These are phyloP conservation scores for Sander lucioperca DNA, from an alignment of 2,113 vertebrate genomes.

Conservation along the genomic window DNA sequence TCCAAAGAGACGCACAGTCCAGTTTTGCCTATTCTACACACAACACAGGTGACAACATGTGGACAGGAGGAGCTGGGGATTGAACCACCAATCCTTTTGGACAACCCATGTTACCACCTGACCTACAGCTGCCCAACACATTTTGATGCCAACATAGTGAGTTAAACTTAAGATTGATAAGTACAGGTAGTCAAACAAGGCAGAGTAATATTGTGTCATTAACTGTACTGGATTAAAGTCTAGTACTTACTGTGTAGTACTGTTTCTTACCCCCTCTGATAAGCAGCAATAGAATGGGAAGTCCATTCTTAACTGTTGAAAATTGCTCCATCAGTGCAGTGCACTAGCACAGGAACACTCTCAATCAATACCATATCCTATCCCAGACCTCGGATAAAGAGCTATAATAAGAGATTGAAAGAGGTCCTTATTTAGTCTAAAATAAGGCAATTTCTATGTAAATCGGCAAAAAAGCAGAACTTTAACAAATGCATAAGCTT, in stretches of 20 bases:
- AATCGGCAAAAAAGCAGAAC: slow-evolving; percentile 99
- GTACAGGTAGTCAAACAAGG: background rate
- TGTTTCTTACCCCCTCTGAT: background rate
- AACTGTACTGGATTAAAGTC: background rate
- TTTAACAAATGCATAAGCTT: slow-evolving; percentile 95
- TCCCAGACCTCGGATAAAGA: slow-evolving; percentile 94
- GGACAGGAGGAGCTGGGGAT: background rate
- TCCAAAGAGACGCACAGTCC: background rate
- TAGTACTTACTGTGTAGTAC: background rate
- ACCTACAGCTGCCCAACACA: background rate
- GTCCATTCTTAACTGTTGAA: slow-evolving; percentile 42
- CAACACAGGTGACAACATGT: background rate
- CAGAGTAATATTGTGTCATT: background rate
- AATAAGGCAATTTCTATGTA: slow-evolving; percentile 99
- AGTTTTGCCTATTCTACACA: background rate
- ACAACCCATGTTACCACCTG: background rate
- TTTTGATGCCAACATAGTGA: background rate
- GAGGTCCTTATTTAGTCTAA: slow-evolving; percentile 93
- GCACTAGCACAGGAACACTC: slow-evolving; percentile 76
- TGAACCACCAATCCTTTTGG: background rate
- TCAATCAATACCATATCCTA: slow-evolving; percentile 91
- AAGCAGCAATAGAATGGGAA: slow-evolving; percentile 24
- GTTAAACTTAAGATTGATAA: background rate
- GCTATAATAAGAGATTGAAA: slow-evolving; percentile 88
- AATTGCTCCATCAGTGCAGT: slow-evolving; percentile 34